Evolutionary conservation across 1,140 invertebrate genomes (phyloP).

Genomic region (Copidosoma floridanum): DNA sequence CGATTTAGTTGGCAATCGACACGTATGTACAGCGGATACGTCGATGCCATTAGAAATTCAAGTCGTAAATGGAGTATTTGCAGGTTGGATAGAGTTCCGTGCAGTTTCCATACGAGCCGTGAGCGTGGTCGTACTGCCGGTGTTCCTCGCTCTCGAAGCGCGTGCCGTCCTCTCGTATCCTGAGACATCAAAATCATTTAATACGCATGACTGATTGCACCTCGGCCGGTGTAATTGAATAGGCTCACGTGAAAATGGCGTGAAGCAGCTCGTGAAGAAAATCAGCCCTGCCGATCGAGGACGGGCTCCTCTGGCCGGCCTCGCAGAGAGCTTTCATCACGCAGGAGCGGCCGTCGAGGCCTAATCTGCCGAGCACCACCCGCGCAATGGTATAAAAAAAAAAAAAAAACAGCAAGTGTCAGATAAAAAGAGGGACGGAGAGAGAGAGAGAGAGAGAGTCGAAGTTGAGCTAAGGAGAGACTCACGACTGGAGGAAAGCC

Average conservation of each 20-base stretch:
- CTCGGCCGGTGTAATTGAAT: too few species aligned
- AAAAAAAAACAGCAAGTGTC: too few species aligned
- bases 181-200: too few species aligned
- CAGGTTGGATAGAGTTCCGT: slow-evolving; percentile 54
- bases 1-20: too few species aligned
- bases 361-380: slow-evolving; percentile 57
- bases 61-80: slow-evolving; percentile 49
- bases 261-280: slow-evolving; percentile 71
- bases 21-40: too few species aligned
- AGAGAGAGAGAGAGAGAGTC: slow-evolving; percentile 1
- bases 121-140: slow-evolving; percentile 66
- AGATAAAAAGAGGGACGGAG: slow-evolving; percentile 27
- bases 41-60: slow-evolving; percentile 44
- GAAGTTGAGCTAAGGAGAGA: background rate
- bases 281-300: slow-evolving; percentile 56
- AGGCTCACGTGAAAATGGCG: slow-evolving; percentile 67
- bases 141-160: slow-evolving; percentile 63
- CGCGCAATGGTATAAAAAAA: too few species aligned
- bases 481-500: slow-evolving; percentile 53
- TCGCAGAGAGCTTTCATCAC: slow-evolving; percentile 70
- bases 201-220: too few species aligned
- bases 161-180: slow-evolving; percentile 44
- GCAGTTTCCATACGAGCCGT: slow-evolving; percentile 52
- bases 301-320: slow-evolving; percentile 61
- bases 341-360: slow-evolving; percentile 66